phyloP scores from a whole-genome alignment of 2,888 invertebrate species.

The Ischnus inquisitorius region DNA sequence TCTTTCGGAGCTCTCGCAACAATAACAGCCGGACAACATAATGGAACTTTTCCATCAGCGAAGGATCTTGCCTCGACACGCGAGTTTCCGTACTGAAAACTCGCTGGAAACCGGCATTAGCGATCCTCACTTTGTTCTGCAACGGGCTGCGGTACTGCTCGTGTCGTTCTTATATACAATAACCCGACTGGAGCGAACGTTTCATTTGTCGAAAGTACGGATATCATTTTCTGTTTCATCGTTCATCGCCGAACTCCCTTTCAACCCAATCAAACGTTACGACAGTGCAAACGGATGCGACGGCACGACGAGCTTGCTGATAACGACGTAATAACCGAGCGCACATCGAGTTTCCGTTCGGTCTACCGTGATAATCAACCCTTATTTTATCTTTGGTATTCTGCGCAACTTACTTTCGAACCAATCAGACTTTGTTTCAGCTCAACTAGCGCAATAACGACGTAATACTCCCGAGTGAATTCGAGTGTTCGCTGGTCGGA shows the following conservation, averaged over 20 bases:
- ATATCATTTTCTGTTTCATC: neutral
- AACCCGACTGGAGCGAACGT: neutral
- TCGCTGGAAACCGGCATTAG: conserved; percentile 20
- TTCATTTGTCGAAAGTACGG: neutral
- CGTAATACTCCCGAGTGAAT: no score
- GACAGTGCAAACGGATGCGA: neutral
- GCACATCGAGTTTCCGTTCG: neutral
- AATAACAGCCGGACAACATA: conserved; percentile 70
- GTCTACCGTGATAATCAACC: conserved; percentile 5
- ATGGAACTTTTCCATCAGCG: conserved; percentile 78
- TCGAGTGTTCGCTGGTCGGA: no score
- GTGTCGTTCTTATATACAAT: neutral
- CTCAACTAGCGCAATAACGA: neutral
- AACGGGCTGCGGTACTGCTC: neutral
- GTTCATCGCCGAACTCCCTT: neutral
- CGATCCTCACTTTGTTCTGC: conserved; percentile 10
- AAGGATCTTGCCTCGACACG: conserved; percentile 61
- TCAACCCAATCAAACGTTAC: neutral
- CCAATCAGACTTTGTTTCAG: neutral
- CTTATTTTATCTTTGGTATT: neutral
- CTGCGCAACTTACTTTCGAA: neutral
- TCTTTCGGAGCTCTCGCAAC: conserved; percentile 59
- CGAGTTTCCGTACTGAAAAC: conserved; percentile 48
- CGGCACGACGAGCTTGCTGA: neutral
- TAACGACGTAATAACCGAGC: neutral